Percentiles rank a stretch among this genome's conserved stretches.
These are phyloP conservation scores for Tichodroma muraria DNA, from an alignment of 2,113 vertebrate genomes.

Conservation along the genomic window DNA sequence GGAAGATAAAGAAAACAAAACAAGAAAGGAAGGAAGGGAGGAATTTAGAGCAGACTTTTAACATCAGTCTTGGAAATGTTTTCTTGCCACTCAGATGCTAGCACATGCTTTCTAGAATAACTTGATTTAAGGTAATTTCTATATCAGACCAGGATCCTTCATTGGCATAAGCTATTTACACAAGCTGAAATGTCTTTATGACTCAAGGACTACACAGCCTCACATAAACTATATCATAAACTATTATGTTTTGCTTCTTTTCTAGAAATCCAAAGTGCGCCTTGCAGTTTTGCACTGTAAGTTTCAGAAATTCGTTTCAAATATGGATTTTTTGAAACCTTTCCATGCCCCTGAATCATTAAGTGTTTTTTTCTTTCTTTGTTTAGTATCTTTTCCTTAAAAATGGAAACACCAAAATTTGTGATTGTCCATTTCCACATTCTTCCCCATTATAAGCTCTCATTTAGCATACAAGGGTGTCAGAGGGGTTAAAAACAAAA, in stretches of 20 bases:
- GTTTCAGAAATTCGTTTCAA: not conserved
- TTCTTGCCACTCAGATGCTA: constrained; percentile 2
- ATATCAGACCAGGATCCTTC: not conserved
- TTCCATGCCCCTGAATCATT: not conserved
- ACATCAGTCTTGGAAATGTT: not conserved
- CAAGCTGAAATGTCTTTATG: not conserved
- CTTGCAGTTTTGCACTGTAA: not conserved
- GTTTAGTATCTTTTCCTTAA: not conserved
- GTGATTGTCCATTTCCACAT: not conserved
- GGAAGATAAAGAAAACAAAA: not conserved
- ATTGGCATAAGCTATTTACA: not conserved
- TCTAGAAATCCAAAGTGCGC: not conserved
- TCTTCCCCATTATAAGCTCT: not conserved
- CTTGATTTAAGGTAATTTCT: constrained; percentile 11
- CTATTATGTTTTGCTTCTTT: not conserved
- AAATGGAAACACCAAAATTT: not conserved
- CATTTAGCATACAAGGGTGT: not conserved
- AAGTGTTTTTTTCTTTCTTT: not conserved
- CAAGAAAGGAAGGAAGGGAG: not conserved
- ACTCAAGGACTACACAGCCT: not conserved
- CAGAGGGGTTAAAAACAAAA: not conserved
- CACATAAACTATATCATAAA: not conserved
- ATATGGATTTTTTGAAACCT: not conserved
- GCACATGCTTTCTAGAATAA: not conserved
- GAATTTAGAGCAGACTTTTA: not conserved